Evolutionary conservation across 2,797 vertebrate genomes (phyloP).

Genomic region (Stomatorhinus walkeri): DNA sequence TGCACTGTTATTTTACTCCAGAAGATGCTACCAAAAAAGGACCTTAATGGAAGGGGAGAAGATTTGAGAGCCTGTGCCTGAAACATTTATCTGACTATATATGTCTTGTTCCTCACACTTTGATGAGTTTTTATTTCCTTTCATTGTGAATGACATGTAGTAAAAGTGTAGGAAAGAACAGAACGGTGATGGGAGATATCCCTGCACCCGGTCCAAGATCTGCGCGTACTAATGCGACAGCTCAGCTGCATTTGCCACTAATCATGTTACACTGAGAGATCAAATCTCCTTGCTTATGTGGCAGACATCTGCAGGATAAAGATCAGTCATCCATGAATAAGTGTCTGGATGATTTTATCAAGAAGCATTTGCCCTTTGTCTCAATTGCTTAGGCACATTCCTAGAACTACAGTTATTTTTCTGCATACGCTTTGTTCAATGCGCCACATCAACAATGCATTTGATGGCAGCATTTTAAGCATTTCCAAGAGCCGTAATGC

Average conservation of each 20-base stretch:
- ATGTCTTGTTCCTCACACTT: background rate
- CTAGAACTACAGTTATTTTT: background rate
- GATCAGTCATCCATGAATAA: background rate
- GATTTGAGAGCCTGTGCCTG: background rate
- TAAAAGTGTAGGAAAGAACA: background rate
- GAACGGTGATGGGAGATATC: background rate
- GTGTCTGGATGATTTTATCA: background rate
- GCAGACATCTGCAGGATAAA: background rate
- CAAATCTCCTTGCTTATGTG: background rate
- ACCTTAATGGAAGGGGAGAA: background rate
- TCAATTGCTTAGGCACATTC: background rate
- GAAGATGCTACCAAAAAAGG: background rate
- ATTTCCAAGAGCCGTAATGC: background rate
- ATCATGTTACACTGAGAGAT: background rate
- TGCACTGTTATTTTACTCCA: background rate
- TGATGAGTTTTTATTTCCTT: background rate
- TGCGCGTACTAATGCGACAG: background rate
- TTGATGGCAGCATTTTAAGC: background rate
- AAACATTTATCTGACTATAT: constrained; percentile 18
- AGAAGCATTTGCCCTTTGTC: background rate
- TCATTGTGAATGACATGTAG: constrained; percentile 2
- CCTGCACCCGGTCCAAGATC: background rate
- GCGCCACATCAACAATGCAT: background rate
- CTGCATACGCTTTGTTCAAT: background rate
- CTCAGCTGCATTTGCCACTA: background rate